Percentiles rank a stretch among this genome's conserved stretches.
Conservation (phyloP, 2,113 vertebrate genomes). For the Romanogobio albipinnatus region DNA sequence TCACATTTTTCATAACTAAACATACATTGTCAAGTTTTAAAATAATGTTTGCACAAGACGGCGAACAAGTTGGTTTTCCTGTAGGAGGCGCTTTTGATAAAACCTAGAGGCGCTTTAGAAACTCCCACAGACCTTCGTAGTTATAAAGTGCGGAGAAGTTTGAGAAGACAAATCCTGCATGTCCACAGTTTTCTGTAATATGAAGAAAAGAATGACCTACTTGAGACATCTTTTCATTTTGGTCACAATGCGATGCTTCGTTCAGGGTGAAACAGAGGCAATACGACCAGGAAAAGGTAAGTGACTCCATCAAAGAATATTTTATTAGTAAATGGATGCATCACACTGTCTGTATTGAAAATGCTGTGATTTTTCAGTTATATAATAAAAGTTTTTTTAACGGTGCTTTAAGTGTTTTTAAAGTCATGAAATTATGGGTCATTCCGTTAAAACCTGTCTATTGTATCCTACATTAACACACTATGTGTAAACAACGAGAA, state of each 20-base stretch:
- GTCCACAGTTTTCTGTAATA: conserved; percentile 46
- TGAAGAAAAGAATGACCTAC: conserved; percentile 56
- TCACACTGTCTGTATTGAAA: background rate
- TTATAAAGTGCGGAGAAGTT: conserved; percentile 59
- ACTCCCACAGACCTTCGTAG: conserved; percentile 62
- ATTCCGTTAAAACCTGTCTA: background rate
- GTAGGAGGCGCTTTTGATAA: conserved; percentile 70
- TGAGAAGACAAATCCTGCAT: conserved; percentile 49
- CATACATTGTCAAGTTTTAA: background rate
- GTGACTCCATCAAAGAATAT: conserved; percentile 47
- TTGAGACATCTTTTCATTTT: conserved; percentile 70
- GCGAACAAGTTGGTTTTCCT: conserved; percentile 52
- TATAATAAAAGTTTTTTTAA: background rate
- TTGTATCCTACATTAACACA: background rate
- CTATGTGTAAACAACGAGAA: background rate
- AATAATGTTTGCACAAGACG: background rate
- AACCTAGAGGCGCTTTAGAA: conserved; percentile 33
- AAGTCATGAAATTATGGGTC: background rate
- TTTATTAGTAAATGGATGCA: conserved; percentile 21
- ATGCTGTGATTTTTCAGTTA: background rate
- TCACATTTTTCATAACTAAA: background rate
- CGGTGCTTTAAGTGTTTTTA: background rate
- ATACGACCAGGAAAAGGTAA: conserved; percentile 71
- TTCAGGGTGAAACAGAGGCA: conserved; percentile 64
- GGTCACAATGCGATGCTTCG: conserved; percentile 65